Conservation (phyloP, 1,140 invertebrate species). For the Brachionus koreanus region DNA sequence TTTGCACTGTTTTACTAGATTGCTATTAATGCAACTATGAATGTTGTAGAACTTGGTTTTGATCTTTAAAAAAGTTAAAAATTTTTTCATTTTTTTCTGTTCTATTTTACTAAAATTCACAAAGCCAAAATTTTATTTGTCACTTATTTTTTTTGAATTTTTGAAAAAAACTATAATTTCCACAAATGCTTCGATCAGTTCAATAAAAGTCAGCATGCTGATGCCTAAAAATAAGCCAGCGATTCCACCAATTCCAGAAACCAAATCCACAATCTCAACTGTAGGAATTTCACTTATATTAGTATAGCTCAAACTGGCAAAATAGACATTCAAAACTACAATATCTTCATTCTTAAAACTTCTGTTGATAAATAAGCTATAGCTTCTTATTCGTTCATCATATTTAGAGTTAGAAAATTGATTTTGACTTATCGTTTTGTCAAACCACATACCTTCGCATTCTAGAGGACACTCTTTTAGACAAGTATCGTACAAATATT, state of each 20-base stretch:
- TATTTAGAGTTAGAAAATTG: background rate
- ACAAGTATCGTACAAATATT: background rate
- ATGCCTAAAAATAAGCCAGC: constrained; percentile 16
- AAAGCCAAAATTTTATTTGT: no score
- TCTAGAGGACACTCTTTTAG: constrained; percentile 12
- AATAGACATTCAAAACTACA: background rate
- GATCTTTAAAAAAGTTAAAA: no score
- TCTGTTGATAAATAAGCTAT: background rate
- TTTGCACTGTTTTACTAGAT: no score
- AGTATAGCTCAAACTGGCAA: background rate
- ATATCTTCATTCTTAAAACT: background rate
- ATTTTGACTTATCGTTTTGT: background rate
- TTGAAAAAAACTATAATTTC: background rate
- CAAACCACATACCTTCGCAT: background rate
- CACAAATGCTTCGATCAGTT: background rate
- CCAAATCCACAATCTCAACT: background rate
- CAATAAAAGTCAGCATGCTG: background rate
- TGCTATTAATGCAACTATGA: no score
- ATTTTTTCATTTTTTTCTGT: no score
- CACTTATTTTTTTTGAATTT: background rate
- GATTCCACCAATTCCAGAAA: constrained; percentile 12
- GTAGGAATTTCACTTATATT: background rate
- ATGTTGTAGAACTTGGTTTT: no score
- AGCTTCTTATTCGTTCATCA: background rate
- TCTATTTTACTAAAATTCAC: no score